phyloP scores from a whole-genome alignment of 2,113 vertebrate species.

The Podarcis muralis region DNA sequence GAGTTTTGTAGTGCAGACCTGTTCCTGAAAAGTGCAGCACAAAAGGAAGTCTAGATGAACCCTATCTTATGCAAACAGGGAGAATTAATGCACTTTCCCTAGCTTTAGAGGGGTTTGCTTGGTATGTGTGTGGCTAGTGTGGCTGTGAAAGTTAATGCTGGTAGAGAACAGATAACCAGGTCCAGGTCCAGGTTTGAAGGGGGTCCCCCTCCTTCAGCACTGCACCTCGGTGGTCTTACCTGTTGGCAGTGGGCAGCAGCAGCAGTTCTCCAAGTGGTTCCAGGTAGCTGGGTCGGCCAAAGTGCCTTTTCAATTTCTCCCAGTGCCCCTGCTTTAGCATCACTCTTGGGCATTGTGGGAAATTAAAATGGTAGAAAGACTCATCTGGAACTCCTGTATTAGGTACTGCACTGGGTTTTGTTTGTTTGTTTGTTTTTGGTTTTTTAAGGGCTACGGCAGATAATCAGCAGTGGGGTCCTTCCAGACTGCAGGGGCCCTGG shows the following conservation, averaged over 20 bases:
- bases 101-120: not conserved
- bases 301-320: not conserved
- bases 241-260: not conserved
- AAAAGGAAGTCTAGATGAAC: not conserved
- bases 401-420: no score
- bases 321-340: not conserved
- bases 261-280: not conserved
- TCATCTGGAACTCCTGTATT: no score
- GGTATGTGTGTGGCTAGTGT: fast-evolving
- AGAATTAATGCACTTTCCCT: not conserved
- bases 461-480: not conserved
- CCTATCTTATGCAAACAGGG: not conserved
- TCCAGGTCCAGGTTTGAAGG: not conserved
- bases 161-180: not conserved
- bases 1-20: no score
- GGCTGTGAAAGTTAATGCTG: not conserved
- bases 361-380: not conserved
- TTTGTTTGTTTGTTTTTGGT: no score
- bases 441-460: not conserved
- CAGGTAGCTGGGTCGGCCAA: not conserved
- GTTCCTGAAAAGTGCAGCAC: no score
- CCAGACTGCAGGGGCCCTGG: not conserved
- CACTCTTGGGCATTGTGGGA: not conserved
- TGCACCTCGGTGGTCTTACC: not conserved
- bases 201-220: not conserved